Evolutionary conservation across 2,888 invertebrate species (phyloP).

Genomic region (Tridacna gigas): DNA sequence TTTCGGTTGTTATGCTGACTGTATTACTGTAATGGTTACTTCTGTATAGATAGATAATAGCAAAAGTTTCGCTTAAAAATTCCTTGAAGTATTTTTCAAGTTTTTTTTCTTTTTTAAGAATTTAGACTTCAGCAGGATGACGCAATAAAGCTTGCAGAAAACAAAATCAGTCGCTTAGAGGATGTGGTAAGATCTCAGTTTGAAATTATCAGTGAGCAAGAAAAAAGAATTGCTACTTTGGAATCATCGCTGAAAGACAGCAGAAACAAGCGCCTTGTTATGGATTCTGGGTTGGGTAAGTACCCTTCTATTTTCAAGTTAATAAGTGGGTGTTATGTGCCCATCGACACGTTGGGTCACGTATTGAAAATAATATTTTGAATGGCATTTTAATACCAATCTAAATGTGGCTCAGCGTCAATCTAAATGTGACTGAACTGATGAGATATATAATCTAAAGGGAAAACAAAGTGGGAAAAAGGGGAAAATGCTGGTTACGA

Average conservation of each 20-base stretch:
- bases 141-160: background rate
- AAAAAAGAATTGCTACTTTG: background rate
- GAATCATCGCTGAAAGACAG: background rate
- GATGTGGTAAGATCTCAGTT: background rate
- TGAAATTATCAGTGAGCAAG: background rate
- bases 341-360: background rate
- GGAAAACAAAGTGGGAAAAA: background rate
- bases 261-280: background rate
- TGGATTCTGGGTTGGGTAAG: background rate
- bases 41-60: no score
- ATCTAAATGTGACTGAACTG: background rate
- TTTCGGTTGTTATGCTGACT: no score
- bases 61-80: no score
- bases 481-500: background rate
- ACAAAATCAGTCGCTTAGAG: background rate
- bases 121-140: background rate
- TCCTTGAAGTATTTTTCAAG: no score
- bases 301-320: background rate
- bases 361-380: background rate
- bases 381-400: background rate
- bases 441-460: background rate
- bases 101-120: no score
- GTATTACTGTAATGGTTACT: no score
- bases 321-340: background rate
- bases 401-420: background rate